phyloP scores from a whole-genome alignment of 1,140 invertebrate genomes.

The Holotrichia oblita region DNA sequence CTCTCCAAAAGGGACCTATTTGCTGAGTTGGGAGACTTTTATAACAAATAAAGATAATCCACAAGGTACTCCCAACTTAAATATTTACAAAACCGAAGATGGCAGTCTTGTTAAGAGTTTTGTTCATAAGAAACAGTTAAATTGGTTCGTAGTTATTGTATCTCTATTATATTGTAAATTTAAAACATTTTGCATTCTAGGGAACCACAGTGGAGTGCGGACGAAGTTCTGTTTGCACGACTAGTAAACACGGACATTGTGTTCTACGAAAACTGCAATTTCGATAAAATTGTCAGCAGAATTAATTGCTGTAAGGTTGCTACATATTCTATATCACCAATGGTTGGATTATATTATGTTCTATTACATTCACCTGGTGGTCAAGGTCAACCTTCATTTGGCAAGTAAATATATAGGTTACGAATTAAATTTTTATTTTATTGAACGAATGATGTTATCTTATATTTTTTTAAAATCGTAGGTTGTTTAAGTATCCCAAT shows the following conservation, averaged over 20 bases:
- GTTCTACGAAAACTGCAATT: conserved; percentile 79
- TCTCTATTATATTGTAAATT: background rate
- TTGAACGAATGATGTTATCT: background rate
- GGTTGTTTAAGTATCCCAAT: conserved; percentile 87
- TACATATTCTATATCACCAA: conserved; percentile 79
- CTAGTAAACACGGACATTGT: conserved; percentile 81
- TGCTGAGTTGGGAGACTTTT: conserved; percentile 82
- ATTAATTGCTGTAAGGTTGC: conserved; percentile 78
- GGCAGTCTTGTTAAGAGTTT: conserved; percentile 78
- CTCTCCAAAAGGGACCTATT: conserved; percentile 79
- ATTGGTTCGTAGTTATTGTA: conserved; percentile 70
- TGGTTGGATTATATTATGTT: conserved; percentile 70
- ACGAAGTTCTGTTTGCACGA: conserved; percentile 85
- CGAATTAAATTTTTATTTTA: background rate
- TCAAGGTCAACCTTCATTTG: conserved; percentile 75
- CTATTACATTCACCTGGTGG: conserved; percentile 72
- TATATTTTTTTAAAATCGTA: conserved; percentile 50
- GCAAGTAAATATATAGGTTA: conserved; percentile 55
- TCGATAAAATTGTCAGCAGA: conserved; percentile 70
- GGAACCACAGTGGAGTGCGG: conserved; percentile 86
- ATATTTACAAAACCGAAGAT: conserved; percentile 77
- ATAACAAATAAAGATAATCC: conserved; percentile 70
- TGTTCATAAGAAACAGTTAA: conserved; percentile 83
- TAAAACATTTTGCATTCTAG: conserved; percentile 61
- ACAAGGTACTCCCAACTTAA: conserved; percentile 78